Evolutionary conservation across 2,797 vertebrate species (phyloP).

Genomic region (Acanthurus leucopareius): DNA sequence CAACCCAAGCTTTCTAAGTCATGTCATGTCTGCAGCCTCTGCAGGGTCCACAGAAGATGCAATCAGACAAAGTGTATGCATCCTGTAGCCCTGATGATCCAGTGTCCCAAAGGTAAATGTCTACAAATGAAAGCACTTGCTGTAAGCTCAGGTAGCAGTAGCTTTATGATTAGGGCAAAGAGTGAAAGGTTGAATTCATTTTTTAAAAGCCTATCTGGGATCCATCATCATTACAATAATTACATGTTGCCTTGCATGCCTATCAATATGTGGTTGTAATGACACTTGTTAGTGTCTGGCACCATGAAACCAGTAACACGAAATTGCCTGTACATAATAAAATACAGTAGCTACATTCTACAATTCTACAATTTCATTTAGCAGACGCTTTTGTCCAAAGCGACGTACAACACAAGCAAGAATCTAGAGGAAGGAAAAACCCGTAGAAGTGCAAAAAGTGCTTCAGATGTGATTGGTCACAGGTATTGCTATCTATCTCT

Average conservation of each 20-base stretch:
- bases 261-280: conserved; percentile 1
- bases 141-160: conserved; percentile 39
- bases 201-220: no score
- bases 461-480: no score
- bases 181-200: conserved; percentile 31
- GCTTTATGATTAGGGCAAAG: conserved; percentile 18
- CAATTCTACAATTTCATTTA: no score
- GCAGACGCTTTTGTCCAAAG: no score
- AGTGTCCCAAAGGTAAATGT: conserved; percentile 25
- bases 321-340: neutral
- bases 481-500: no score
- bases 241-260: neutral
- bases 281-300: neutral
- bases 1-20: conserved; percentile 39
- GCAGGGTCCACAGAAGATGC: conserved; percentile 27
- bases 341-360: neutral
- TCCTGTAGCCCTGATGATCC: conserved; percentile 48
- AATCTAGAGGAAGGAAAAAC: no score
- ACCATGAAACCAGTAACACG: neutral
- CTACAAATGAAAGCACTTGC: conserved; percentile 50
- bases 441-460: no score
- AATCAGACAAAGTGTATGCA: conserved; percentile 45
- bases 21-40: conserved; percentile 50
- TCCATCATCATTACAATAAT: neutral
- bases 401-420: no score